Evolutionary conservation across 2,113 vertebrate species (phyloP).

Genomic region (Salvelinus sp.): DNA sequence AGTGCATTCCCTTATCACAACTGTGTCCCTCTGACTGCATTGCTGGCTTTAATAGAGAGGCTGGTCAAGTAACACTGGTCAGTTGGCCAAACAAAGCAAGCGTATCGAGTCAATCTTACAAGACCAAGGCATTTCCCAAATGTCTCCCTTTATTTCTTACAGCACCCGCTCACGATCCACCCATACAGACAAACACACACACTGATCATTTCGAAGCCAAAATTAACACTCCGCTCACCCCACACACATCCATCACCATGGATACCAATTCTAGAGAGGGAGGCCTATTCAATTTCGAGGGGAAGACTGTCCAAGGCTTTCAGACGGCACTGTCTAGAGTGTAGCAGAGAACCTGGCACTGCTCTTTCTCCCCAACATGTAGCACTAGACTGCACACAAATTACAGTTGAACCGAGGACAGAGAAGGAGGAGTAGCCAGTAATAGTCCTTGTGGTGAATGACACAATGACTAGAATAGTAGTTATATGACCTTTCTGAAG

Average conservation of each 20-base stretch:
- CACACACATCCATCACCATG: constrained; percentile 65
- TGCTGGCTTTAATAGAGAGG: neutral
- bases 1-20: too few relatives aligned
- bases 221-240: constrained; percentile 32
- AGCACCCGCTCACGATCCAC: constrained; percentile 2
- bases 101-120: too few relatives aligned
- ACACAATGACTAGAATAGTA: constrained; percentile 5
- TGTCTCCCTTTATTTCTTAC: neutral
- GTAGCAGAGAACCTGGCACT: constrained; percentile 54
- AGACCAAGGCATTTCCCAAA: neutral
- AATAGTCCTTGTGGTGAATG: neutral
- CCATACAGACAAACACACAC: constrained; percentile 52
- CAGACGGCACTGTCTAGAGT: constrained; percentile 38
- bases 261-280: constrained; percentile 41
- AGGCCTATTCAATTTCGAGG: constrained; percentile 70
- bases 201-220: constrained; percentile 24
- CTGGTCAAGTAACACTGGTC: too few relatives aligned
- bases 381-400: constrained; percentile 39
- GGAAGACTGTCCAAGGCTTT: constrained; percentile 64
- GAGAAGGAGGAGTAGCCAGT: neutral
- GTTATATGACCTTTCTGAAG: neutral
- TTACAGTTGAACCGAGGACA: constrained; percentile 22
- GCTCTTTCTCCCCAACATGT: constrained; percentile 56
- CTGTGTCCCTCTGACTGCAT: neutral
- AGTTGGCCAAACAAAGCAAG: too few relatives aligned